A percentile compares a stretch with the other conserved stretches of the same genome.
These are phyloP conservation scores for Drosophila parabipectinata DNA, from an alignment of 1,140 invertebrate genomes.

Conservation along the genomic window DNA sequence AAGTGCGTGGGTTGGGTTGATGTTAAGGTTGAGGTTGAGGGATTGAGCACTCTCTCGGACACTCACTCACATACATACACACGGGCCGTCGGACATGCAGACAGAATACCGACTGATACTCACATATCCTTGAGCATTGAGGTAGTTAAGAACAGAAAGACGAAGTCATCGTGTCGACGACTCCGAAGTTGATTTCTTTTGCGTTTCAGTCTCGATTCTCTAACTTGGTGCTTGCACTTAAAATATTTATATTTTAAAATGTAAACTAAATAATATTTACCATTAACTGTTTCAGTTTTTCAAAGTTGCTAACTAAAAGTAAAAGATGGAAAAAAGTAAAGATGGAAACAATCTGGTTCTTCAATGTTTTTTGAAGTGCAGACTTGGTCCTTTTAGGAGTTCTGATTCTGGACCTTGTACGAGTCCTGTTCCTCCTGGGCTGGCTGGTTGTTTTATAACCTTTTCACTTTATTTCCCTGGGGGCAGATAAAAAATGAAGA, in stretches of 20 bases:
- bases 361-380: background rate
- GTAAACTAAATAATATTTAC: no score
- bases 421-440: constrained; percentile 31
- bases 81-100: background rate
- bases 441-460: constrained; percentile 81
- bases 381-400: constrained; percentile 10
- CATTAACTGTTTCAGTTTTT: no score
- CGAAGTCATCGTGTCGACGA: constrained; percentile 49
- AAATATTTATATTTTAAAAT: background rate
- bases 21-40: constrained; percentile 26
- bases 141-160: constrained; percentile 66
- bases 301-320: background rate
- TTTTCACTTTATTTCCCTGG: constrained; percentile 83
- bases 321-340: no score
- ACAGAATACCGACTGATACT: background rate
- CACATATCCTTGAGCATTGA: constrained; percentile 41
- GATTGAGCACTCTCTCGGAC: constrained; percentile 47
- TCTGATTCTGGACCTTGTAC: constrained; percentile 24
- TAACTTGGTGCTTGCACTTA: constrained; percentile 18
- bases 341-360: no score
- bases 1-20: constrained; percentile 61
- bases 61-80: constrained; percentile 24
- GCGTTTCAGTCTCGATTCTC: constrained; percentile 48
- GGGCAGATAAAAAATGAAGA: constrained; percentile 83
- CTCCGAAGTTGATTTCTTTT: constrained; percentile 76